Evolutionary conservation across 2,797 vertebrate species (phyloP), one percentile per base, ranked within the genome.

Genomic region (Merluccius polli): DNA sequence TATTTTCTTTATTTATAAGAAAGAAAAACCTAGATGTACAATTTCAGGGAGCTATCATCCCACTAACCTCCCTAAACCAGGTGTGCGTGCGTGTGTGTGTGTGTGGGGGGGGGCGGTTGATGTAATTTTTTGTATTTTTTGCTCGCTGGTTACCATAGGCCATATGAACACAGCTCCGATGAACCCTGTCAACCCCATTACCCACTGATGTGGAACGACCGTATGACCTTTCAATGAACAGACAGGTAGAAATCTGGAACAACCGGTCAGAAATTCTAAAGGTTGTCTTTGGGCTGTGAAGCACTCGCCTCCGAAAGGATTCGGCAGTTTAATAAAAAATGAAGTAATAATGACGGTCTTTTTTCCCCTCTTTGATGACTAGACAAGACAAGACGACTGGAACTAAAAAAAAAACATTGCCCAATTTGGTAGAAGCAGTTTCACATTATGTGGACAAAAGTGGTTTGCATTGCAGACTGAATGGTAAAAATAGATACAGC

Each of bases 121-220:
- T n/a, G 8, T 35, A 3, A 35, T 35, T 35, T 83, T 75, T 88
- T 81, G 83, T 86, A 27, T 30, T 33, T 72, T 87, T 78, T 82
- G 74, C 83, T 79, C 84, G 79, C 78, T 83, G 78, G 82, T 87
- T 84, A 85, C 86, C 68, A 72, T 79, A 36, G 89, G 90, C 87
- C 87, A 81, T 77, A 82, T 82, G 87, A 89, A 87, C 82, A 85
- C 71, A 74, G 75, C 85, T 90, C 84, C 86, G 87, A 88, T 86
- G 86, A 91, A 83, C 81, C 86, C 88, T 91, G 91, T 94, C 92
- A 93, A 85, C 88, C 89, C 86, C 86, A 92, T 93, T 92, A 93
- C 89, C 89, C 87, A 86, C 85, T 85, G 81, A 91, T 80, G 83
- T 90, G 88, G 83, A 90, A 91, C 73, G 59, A 89, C 88, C 88